Evolutionary conservation across 2,888 invertebrate species (phyloP).

Genomic region (Monochamus alternatus): DNA sequence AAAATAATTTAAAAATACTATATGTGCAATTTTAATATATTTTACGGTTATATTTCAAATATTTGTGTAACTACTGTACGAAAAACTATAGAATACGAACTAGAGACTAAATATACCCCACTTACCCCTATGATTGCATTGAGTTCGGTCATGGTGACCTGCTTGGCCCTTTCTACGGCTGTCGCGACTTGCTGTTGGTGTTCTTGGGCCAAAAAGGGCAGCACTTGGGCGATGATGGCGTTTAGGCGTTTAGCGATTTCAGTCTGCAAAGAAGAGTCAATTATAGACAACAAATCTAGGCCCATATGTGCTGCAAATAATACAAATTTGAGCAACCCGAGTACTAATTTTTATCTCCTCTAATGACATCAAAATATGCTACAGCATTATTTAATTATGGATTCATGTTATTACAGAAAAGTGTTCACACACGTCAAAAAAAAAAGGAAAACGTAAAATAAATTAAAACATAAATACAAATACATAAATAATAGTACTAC

Average conservation of each 20-base stretch:
- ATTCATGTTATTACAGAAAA: no score
- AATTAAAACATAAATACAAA: no score
- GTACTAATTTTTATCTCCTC: no score
- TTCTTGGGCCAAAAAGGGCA: constrained; percentile 93
- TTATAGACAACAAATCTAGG: neutral
- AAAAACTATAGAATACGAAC: constrained; percentile 12
- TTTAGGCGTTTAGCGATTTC: constrained; percentile 96
- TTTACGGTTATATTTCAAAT: constrained; percentile 13
- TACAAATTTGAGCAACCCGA: no score
- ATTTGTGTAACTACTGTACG: neutral
- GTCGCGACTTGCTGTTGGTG: constrained; percentile 95
- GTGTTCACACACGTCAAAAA: no score
- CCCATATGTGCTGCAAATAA: no score
- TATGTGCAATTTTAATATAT: no score
- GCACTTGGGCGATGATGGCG: constrained; percentile 93
- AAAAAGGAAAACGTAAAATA: no score
- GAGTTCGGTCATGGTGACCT: constrained; percentile 95
- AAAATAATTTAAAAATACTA: no score
- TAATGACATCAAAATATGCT: no score
- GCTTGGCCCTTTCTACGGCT: constrained; percentile 94
- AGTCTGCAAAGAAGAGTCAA: constrained; percentile 80
- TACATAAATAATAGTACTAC: no score
- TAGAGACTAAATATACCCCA: constrained; percentile 55
- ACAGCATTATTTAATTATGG: no score
- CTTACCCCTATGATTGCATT: constrained; percentile 96